Evolutionary conservation across 2,888 invertebrate species (phyloP), one percentile per base, ranked within the genome.

Genomic region (Drosophila prostipennis): DNA sequence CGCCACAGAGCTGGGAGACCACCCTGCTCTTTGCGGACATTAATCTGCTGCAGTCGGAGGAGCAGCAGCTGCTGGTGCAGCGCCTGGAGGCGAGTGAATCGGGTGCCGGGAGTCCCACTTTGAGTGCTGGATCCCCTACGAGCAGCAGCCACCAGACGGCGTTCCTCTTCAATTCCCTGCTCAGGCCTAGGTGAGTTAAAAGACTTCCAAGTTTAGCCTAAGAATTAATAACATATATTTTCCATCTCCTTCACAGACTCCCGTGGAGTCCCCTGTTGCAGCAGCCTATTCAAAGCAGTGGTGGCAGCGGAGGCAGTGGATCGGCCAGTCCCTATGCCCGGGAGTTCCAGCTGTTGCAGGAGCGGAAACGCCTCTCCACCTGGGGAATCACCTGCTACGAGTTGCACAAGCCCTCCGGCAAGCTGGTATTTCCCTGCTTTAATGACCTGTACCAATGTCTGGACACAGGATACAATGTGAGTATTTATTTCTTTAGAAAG

Each of bases 331-430:
- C 92, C 42, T 94, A 95, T 93, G 97, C 97, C 0, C 93, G 96
- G 37, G 98, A 98, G 90, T 98, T 98, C 90, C 97, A 98, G 91
- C 91, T 99, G 55, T 93, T 98, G 69, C 96, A 97, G 93, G 99
- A 99, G 91, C 93, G 99, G 29, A 98, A 98, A 92, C 94, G 99
- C 58, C 94, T 98, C 43, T 96, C 98, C 0, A 96, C 96, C 0
- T 97, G 97, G 96, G 98, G 99, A 23, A 98, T 99, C 61, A 98
- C 98, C 0, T 96, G 97, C 0, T 99, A 98, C 89, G 98, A 98
- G 91, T 93, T 98, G 55, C 96, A 98, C 84, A 94, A 94, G 36
- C 93, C 93, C 7, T 95, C 96, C 26, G 98, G 98, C 29, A 95
- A 96, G 87, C 95, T 99, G 79, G 95, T 98, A 65, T 98, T 98